Evolutionary conservation across 2,797 vertebrate genomes (phyloP).

Genomic region (Chelonia mydas): DNA sequence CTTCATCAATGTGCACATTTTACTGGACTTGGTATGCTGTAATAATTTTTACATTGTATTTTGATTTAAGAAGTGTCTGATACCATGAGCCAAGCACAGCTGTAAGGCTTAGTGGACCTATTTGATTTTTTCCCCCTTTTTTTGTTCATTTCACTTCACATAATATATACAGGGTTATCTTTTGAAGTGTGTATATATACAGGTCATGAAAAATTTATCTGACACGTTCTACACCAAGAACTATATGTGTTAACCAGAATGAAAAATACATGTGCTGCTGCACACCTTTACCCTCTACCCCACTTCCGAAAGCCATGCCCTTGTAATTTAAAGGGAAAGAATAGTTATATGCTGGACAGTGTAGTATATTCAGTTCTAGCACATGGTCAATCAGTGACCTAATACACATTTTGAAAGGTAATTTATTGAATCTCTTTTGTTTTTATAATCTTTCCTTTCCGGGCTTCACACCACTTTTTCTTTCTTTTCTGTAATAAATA

Average conservation of each 20-base stretch:
- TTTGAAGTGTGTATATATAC: no score
- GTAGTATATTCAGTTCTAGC: neutral
- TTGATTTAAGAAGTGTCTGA: neutral
- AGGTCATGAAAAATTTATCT: no score
- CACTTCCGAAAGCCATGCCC: neutral
- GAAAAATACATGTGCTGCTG: accelerated
- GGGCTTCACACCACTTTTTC: neutral
- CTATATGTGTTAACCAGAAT: neutral
- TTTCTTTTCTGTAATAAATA: neutral
- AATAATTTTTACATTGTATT: neutral
- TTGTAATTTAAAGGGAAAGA: neutral
- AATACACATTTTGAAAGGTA: neutral
- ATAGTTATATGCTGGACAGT: neutral
- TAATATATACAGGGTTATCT: no score
- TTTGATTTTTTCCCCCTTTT: neutral
- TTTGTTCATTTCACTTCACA: neutral
- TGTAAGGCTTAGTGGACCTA: neutral
- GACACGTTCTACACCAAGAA: neutral
- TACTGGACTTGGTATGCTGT: neutral
- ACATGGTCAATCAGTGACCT: neutral
- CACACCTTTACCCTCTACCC: neutral
- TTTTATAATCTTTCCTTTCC: neutral
- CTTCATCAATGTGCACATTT: neutral
- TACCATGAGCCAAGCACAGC: neutral
- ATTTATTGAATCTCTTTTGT: neutral